phyloP scores from a whole-genome alignment of 2,888 invertebrate species.

The Noctua pronuba region DNA sequence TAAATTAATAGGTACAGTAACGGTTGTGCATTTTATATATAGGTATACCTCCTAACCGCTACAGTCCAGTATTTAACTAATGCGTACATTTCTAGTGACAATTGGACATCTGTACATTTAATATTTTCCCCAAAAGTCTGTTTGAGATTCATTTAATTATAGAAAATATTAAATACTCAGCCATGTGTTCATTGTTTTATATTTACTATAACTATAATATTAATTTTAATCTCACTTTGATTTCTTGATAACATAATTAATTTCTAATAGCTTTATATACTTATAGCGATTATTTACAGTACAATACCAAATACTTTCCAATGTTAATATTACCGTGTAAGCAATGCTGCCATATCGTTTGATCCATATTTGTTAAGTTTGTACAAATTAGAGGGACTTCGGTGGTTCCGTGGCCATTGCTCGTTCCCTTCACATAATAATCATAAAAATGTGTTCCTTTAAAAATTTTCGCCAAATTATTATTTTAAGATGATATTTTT shows the following conservation, averaged over 20 bases:
- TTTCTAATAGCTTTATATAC: constrained; percentile 85
- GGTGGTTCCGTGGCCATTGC: constrained; percentile 34
- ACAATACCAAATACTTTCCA: constrained; percentile 76
- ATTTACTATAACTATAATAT: constrained; percentile 81
- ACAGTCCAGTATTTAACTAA: constrained; percentile 78
- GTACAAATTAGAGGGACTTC: constrained; percentile 25
- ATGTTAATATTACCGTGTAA: constrained; percentile 73
- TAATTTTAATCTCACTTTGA: constrained; percentile 89
- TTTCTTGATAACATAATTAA: constrained; percentile 87
- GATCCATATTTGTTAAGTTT: constrained; percentile 53
- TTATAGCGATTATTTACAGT: constrained; percentile 87
- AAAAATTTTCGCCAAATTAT: constrained; percentile 20
- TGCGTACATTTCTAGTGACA: constrained; percentile 81
- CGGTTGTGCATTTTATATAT: constrained; percentile 82
- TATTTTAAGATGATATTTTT: neutral
- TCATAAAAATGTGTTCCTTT: constrained; percentile 23
- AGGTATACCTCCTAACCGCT: constrained; percentile 78
- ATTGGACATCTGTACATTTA: constrained; percentile 78
- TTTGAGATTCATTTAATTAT: constrained; percentile 80
- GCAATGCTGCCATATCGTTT: constrained; percentile 71
- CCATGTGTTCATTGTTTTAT: constrained; percentile 67
- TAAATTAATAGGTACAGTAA: constrained; percentile 74
- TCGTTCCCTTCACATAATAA: constrained; percentile 5
- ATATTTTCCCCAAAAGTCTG: constrained; percentile 73
- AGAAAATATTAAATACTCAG: constrained; percentile 83